These are phyloP conservation scores for Sipha flava DNA, from an alignment of 1,140 invertebrate genomes.

Conservation along the genomic window DNA sequence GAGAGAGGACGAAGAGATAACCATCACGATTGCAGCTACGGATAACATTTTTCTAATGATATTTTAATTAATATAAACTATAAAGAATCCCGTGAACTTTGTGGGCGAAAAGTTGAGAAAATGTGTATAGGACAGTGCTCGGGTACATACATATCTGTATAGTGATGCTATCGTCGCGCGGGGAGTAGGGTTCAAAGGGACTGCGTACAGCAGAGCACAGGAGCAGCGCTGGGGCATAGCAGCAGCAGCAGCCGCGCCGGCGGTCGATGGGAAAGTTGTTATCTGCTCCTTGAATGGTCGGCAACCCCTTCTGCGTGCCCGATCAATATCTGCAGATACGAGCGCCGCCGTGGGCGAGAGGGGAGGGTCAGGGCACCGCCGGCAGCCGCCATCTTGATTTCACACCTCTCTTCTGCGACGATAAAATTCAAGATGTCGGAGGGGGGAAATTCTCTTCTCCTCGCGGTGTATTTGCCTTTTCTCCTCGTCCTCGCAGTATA, in stretches of 20 bases:
- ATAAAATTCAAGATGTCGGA: conserved; percentile 30
- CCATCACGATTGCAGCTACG: no score
- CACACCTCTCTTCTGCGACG: conserved; percentile 20
- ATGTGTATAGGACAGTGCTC: background rate
- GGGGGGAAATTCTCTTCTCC: background rate
- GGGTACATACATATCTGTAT: background rate
- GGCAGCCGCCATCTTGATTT: conserved; percentile 28
- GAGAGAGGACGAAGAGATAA: no score
- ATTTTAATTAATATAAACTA: no score
- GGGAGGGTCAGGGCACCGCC: background rate
- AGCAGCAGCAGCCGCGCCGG: background rate
- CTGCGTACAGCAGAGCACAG: background rate
- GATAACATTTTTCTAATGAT: no score
- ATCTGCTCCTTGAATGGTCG: conserved; percentile 25
- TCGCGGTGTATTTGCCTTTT: background rate
- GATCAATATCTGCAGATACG: conserved; percentile 27
- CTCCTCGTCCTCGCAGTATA: background rate
- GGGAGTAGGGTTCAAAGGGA: background rate
- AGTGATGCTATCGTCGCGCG: no score
- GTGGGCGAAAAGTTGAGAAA: background rate
- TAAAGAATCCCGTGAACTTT: no score
- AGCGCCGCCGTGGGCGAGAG: background rate
- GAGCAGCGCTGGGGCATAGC: background rate
- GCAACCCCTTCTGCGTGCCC: conserved; percentile 6
- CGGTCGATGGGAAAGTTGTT: conserved; percentile 32